Evolutionary conservation across 2,113 vertebrate genomes (phyloP), one percentile per base, ranked within the genome.

Genomic region (Machaerirhynchus nigripectus): DNA sequence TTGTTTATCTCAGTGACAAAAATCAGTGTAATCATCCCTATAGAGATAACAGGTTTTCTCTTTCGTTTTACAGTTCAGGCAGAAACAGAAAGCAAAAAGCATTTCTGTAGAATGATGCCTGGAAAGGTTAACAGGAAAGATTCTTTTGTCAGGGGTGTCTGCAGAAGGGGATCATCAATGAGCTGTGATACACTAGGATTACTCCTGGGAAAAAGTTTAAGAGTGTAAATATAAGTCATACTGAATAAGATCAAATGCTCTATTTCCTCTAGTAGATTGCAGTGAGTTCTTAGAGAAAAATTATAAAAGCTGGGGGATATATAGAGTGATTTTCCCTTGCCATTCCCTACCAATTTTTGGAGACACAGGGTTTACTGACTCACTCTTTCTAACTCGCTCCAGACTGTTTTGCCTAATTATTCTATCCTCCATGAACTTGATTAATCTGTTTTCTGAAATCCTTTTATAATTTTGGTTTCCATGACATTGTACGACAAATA

Each of bases 251-350:
- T n/a, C 8, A 63, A 44, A 67, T 40, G 5, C n/a, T 90, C 12
- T 63, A 23, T 52, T 90, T 79, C 42, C 57, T 11, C 7, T 10
- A 78, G 15, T 16, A 78, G 7, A 33, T 15, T 1, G 0, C 6
- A 61, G 3, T 26, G 8, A 83, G 67, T 26, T 75, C 63, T 49
- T 20, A n/a, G 7, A 85, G 31, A 63, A 90, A 42, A 71, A 52
- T 4, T 24, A 37, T n/a, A 61, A 61, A 82, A 75, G 1, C 2
- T 79, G 11, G 3, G 10, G 3, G 5, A 1, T 17, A 2, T 24
- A 37, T 3, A 31, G 2, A 55, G 5, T 28, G 13, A 50, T 50
- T 76, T 79, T 90, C 2, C 4, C 46, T 59, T 91, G 6, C 12
- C 17, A 50, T 68, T 90, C 7, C 10, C 9, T 68, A 46, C 1